phyloP scores from a whole-genome alignment of 2,888 invertebrate genomes.

The Epinotia demarniana region DNA sequence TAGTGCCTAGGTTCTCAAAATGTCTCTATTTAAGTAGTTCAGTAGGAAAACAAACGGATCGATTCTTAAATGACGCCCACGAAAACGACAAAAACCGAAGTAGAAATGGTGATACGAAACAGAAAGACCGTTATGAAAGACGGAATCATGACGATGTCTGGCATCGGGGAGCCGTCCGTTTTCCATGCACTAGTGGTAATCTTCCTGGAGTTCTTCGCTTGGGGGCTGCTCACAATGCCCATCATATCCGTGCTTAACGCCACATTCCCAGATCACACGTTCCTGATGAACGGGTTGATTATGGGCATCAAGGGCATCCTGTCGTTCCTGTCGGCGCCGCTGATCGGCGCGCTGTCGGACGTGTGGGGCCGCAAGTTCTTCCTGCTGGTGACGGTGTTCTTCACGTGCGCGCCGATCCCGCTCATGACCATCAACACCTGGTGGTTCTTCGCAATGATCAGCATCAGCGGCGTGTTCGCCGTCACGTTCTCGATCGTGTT shows the following conservation, averaged over 20 bases:
- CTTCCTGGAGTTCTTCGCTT: constrained; percentile 99
- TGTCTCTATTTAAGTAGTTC: constrained; percentile 77
- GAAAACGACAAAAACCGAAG: constrained; percentile 92
- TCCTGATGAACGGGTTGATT: constrained; percentile 99
- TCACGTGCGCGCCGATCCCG: constrained; percentile 99
- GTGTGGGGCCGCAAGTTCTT: constrained; percentile 99
- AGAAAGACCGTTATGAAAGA: constrained; percentile 94
- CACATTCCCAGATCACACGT: constrained; percentile 99
- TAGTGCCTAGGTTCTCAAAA: constrained; percentile 77
- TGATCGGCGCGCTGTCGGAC: constrained; percentile 98
- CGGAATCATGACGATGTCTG: constrained; percentile 94
- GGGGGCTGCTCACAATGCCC: constrained; percentile 99
- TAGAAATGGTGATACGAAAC: constrained; percentile 94
- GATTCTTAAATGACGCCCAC: constrained; percentile 87
- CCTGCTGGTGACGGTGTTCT: constrained; percentile 98
- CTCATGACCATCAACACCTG: constrained; percentile 99
- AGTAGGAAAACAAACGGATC: constrained; percentile 68
- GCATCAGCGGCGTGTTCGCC: constrained; percentile 99
- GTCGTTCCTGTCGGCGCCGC: constrained; percentile 98
- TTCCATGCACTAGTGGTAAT: constrained; percentile 99
- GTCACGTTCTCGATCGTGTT: constrained; percentile 99
- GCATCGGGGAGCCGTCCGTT: constrained; percentile 97
- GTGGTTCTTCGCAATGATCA: constrained; percentile 99
- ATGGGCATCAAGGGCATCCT: constrained; percentile 99
- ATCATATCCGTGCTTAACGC: constrained; percentile 97